Percentiles rank a stretch among this genome's conserved stretches.
Evolutionary conservation across 1,140 invertebrate genomes (phyloP).

Genomic region (Eumaeus atala): DNA sequence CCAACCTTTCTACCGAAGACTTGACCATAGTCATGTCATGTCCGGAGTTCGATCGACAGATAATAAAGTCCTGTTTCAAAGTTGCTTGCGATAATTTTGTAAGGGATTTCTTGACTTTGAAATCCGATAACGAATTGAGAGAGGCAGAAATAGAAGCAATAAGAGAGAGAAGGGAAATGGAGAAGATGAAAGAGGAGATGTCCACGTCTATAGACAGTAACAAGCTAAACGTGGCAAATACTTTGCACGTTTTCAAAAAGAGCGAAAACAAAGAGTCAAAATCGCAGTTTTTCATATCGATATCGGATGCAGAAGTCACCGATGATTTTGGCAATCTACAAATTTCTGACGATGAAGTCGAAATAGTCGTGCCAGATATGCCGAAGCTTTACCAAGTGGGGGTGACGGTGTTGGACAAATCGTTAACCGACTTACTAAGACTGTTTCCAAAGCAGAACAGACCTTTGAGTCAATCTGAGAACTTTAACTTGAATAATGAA

Average conservation of each 20-base stretch:
- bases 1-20: conserved; percentile 49
- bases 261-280: conserved; percentile 61
- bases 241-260: conserved; percentile 62
- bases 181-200: conserved; percentile 47
- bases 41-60: conserved; percentile 58
- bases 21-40: conserved; percentile 45
- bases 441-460: conserved; percentile 68
- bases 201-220: conserved; percentile 59
- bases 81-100: conserved; percentile 45
- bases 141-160: conserved; percentile 45
- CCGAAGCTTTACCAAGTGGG: conserved; percentile 52
- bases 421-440: conserved; percentile 50
- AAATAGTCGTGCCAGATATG: conserved; percentile 53
- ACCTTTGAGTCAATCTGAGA: conserved; percentile 68
- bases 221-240: conserved; percentile 59
- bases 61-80: conserved; percentile 48
- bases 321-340: conserved; percentile 58
- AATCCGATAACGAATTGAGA: conserved; percentile 47
- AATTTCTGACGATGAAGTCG: conserved; percentile 53
- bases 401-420: conserved; percentile 49
- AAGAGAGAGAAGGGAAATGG: conserved; percentile 42
- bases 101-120: conserved; percentile 48
- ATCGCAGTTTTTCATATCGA: conserved; percentile 69
- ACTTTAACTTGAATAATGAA: conserved; percentile 54
- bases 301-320: conserved; percentile 49